Percentiles rank a stretch among this genome's conserved stretches.
Evolutionary conservation across 2,797 vertebrate genomes (phyloP).

Genomic region (Lithobates pipiens): DNA sequence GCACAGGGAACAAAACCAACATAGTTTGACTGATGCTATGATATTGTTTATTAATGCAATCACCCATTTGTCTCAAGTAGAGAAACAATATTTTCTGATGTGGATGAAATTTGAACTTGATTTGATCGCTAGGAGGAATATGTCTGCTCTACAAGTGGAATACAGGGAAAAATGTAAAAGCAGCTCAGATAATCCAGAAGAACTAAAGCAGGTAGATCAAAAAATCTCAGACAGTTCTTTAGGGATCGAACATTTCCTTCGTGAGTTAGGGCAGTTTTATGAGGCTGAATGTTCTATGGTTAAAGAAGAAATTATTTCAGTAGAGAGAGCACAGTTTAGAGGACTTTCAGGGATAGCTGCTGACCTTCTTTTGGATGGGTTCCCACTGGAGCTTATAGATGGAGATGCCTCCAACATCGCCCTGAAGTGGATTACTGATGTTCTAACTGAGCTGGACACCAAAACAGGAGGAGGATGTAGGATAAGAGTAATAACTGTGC

Average conservation of each 20-base stretch:
- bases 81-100: slow-evolving; percentile 80
- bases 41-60: slow-evolving; percentile 77
- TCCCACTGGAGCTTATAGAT: slow-evolving; percentile 49
- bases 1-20: slow-evolving; percentile 69
- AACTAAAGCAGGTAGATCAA: slow-evolving; percentile 68
- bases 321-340: slow-evolving; percentile 42
- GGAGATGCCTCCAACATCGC: slow-evolving; percentile 80
- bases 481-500: slow-evolving; percentile 73
- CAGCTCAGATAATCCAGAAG: slow-evolving; percentile 63
- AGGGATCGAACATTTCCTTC: slow-evolving; percentile 83
- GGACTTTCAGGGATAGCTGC: slow-evolving; percentile 56
- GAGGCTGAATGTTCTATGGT: slow-evolving; percentile 77
- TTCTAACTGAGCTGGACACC: slow-evolving; percentile 75
- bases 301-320: slow-evolving; percentile 52
- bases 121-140: slow-evolving; percentile 67
- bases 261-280: slow-evolving; percentile 84
- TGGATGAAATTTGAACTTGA: slow-evolving; percentile 82
- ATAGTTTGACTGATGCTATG: slow-evolving; percentile 74
- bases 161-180: slow-evolving; percentile 70
- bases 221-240: slow-evolving; percentile 72
- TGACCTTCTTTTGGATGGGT: slow-evolving; percentile 15
- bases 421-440: slow-evolving; percentile 76
- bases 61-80: slow-evolving; percentile 60
- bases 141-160: slow-evolving; percentile 67
- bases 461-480: slow-evolving; percentile 67